phyloP scores from a whole-genome alignment of 2,113 vertebrate species.

The Vombatus ursinus region DNA sequence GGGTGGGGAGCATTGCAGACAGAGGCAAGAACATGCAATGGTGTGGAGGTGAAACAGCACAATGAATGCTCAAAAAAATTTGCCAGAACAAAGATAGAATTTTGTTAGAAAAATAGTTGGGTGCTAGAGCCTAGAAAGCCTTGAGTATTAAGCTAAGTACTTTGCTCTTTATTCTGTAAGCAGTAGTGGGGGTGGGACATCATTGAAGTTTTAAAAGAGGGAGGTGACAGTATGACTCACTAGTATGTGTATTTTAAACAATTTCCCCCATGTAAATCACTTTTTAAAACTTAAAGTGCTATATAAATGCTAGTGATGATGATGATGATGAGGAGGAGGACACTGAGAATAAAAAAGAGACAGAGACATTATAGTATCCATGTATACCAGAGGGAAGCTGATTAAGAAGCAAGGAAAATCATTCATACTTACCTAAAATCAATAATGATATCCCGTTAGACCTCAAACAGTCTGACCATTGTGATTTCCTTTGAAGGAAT shows the following conservation, averaged over 20 bases:
- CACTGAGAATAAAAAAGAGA: neutral
- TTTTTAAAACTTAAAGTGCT: neutral
- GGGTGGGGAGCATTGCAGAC: neutral
- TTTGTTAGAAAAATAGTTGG: neutral
- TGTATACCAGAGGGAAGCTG: neutral
- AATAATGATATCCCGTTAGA: neutral
- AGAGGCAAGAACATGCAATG: neutral
- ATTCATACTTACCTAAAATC: neutral
- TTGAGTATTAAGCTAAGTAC: neutral
- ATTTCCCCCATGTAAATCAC: neutral
- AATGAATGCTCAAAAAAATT: neutral
- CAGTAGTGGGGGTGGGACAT: neutral
- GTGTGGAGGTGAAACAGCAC: neutral
- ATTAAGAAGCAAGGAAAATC: neutral
- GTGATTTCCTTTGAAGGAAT: conserved; percentile 41
- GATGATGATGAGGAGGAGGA: neutral
- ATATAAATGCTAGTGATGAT: neutral
- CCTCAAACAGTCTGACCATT: neutral
- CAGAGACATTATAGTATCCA: neutral
- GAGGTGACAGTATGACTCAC: neutral
- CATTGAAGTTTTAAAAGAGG: neutral
- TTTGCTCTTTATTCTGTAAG: neutral
- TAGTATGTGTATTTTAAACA: neutral
- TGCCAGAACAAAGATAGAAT: neutral
- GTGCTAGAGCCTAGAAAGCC: neutral